Conservation (phyloP, 2,113 vertebrate genomes). For the Hippocampus barbouri region DNA sequence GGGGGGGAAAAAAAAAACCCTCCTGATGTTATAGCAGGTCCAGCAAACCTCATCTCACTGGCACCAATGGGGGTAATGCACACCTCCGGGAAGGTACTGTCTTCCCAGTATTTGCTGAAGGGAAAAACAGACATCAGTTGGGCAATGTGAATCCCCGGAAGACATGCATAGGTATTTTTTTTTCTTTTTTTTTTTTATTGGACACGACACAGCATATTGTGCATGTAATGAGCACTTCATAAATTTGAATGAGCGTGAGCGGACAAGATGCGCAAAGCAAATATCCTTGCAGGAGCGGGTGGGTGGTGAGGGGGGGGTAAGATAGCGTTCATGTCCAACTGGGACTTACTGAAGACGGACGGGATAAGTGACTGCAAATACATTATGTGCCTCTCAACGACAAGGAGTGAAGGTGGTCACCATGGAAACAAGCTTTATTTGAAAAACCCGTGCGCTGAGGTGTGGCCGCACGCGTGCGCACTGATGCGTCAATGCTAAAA, state of each 20-base stretch:
- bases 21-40: slow-evolving; percentile 20
- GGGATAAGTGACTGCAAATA: slow-evolving; percentile 28
- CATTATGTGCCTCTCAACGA: slow-evolving; percentile 44
- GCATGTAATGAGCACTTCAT: slow-evolving; percentile 6
- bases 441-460: slow-evolving; percentile 51
- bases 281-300: not conserved
- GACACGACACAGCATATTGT: not conserved
- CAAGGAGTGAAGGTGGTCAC: slow-evolving; percentile 49
- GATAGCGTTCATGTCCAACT: not conserved
- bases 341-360: slow-evolving; percentile 11
- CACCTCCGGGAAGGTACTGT: slow-evolving; percentile 31
- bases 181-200: slow-evolving; percentile 4
- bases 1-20: not conserved
- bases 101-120: slow-evolving; percentile 18
- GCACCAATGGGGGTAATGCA: slow-evolving; percentile 25
- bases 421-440: slow-evolving; percentile 68
- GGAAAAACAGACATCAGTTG: slow-evolving; percentile 8
- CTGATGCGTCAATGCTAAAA: slow-evolving; percentile 23
- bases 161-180: slow-evolving; percentile 1
- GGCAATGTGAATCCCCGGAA: slow-evolving; percentile 19
- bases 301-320: not conserved
- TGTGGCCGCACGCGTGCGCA: slow-evolving; percentile 28
- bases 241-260: not conserved
- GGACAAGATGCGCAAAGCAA: not conserved
- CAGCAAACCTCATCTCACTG: slow-evolving; percentile 18